Evolutionary conservation across 2,888 invertebrate genomes (phyloP).

Genomic region (Chrysomela aeneicollis): DNA sequence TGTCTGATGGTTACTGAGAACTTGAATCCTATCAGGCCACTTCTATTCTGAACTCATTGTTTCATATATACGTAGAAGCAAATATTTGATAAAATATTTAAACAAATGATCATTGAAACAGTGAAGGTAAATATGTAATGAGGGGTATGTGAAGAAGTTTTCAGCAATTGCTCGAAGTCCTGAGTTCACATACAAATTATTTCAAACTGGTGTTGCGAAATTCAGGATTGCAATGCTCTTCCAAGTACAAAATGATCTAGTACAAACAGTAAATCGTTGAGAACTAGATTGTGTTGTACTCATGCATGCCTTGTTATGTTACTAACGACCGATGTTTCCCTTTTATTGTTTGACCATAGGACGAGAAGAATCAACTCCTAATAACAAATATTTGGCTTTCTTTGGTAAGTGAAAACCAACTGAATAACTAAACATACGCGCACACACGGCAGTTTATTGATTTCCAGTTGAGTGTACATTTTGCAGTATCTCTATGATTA

Average conservation of each 20-base stretch:
- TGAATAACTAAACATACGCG: slow-evolving; percentile 60
- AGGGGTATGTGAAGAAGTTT: no score
- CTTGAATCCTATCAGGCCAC: no score
- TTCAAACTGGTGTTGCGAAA: slow-evolving; percentile 3
- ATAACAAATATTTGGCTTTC: slow-evolving; percentile 95
- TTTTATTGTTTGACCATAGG: slow-evolving; percentile 83
- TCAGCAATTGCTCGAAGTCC: no score
- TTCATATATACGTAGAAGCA: no score
- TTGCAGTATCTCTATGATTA: slow-evolving; percentile 52
- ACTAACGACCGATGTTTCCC: slow-evolving; percentile 69
- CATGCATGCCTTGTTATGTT: slow-evolving; percentile 62
- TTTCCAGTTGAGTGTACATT: slow-evolving; percentile 48
- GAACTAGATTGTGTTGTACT: slow-evolving; percentile 44
- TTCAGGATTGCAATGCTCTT: slow-evolving; percentile 4
- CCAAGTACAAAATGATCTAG: background rate
- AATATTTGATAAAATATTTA: no score
- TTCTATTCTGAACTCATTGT: no score
- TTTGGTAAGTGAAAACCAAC: slow-evolving; percentile 82
- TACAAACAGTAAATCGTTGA: background rate
- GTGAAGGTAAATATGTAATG: no score
- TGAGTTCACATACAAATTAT: no score
- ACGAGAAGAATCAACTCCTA: slow-evolving; percentile 95
- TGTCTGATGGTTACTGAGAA: no score
- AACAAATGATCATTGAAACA: no score
- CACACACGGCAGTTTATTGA: slow-evolving; percentile 62